These are phyloP conservation scores for Yoshiicerus persimilis DNA, from an alignment of 1,140 invertebrate genomes.

Conservation along the genomic window DNA sequence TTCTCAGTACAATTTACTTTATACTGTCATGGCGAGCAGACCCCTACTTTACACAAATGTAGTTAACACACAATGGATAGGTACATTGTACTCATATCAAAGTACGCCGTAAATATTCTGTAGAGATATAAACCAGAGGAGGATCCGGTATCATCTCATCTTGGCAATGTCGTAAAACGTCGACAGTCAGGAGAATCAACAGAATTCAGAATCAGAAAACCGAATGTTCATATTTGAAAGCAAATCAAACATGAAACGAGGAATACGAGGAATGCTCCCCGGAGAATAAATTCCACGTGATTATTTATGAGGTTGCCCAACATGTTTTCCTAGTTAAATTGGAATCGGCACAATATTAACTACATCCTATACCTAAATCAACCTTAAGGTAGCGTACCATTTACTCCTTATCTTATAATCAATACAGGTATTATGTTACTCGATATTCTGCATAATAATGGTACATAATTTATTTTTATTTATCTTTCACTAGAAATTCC, in stretches of 20 bases:
- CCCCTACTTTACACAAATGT: neutral
- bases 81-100: too few relatives aligned
- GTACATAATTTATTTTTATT: neutral
- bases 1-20: neutral
- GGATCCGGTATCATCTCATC: neutral
- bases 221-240: neutral
- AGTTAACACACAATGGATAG: neutral
- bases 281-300: neutral
- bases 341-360: neutral
- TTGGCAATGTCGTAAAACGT: neutral
- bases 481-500: neutral
- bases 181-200: neutral
- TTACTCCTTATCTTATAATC: too few relatives aligned
- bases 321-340: constrained; percentile 15
- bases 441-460: neutral
- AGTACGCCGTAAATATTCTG: too few relatives aligned
- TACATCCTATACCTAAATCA: neutral
- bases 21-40: too few relatives aligned
- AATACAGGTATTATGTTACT: neutral
- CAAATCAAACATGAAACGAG: neutral
- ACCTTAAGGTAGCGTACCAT: neutral
- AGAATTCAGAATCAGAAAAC: neutral
- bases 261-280: neutral
- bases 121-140: neutral
- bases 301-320: neutral